Evolutionary conservation across 1,140 invertebrate genomes (phyloP), one percentile per base, ranked within the genome.

Genomic region (Cydia fagiglandana): DNA sequence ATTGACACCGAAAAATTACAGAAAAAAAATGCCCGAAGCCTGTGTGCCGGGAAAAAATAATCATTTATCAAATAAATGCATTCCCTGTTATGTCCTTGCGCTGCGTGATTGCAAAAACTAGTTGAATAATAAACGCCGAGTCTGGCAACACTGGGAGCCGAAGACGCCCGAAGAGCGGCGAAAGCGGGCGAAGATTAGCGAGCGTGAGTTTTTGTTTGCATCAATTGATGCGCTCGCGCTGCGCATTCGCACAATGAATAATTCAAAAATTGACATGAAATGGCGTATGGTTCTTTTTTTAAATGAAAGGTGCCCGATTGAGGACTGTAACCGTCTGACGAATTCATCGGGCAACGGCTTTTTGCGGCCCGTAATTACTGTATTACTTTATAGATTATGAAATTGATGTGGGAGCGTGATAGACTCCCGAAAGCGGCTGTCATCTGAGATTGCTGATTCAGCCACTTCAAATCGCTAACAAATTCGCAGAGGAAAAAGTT

Each of bases 221-320:
- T 92, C 91, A 92, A 92, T 92, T 90, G 91, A 91, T 92, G 90
- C 91, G 91, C 89, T 88, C 89, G 87, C 88, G 90, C 89, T 88
- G 87, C 88, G 90, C 89, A 91, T 91, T 92, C 88, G 89, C 88
- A 88, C 89, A 80, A 92, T 92, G 91, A 92, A 92, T 92, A 91
- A 92, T 92, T 92, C 91, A 92, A 91, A 91, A 92, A 92, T 92
- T 92, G 91, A 91, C 91, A 92, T 92, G 91, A 92, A 92, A 92
- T 92, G 91, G 91, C 91, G 91, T 92, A 92, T 92, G 90, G 90
- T 89, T 90, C 87, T 91, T 91, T 92, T 87, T 92, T 91, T 91
- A 89, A 92, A 91, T 88, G 88, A 91, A 92, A 92, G 91, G 91
- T 92, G 91, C 90, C 89, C 91, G 90, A 92, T 92, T 92, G 91